Conservation (phyloP, 2,888 invertebrate species). For the Eupithecia subumbrata region DNA sequence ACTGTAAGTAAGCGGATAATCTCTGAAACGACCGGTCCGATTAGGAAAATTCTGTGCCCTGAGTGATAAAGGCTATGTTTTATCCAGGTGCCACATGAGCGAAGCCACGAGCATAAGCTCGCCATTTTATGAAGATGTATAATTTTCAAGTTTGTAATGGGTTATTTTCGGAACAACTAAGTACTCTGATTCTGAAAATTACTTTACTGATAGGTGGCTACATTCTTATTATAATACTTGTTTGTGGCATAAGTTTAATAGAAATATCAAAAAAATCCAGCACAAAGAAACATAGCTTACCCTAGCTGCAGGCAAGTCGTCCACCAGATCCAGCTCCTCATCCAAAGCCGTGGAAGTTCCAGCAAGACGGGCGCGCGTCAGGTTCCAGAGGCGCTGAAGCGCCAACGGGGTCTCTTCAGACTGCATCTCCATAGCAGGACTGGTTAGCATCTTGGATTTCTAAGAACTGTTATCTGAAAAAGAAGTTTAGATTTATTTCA, state of each 20-base stretch:
- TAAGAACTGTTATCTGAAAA: constrained; percentile 42
- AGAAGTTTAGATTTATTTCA: constrained; percentile 8
- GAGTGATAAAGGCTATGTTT: not conserved
- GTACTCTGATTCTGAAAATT: not conserved
- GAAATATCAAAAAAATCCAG: not conserved
- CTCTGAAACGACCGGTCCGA: not conserved
- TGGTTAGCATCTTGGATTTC: constrained; percentile 71
- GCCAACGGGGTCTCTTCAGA: constrained; percentile 79
- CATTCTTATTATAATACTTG: not conserved
- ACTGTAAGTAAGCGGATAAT: not conserved
- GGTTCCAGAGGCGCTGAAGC: constrained; percentile 79
- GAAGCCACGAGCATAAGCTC: not conserved
- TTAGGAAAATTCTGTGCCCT: not conserved
- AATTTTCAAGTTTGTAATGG: not conserved
- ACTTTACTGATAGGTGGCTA: not conserved
- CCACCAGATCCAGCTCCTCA: constrained; percentile 72
- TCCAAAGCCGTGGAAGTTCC: constrained; percentile 75
- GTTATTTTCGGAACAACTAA: not conserved
- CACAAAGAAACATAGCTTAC: constrained; percentile 50
- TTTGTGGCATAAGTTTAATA: not conserved
- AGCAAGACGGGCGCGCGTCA: constrained; percentile 78
- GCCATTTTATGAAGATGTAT: not conserved
- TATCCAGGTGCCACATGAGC: not conserved
- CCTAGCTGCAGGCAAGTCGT: constrained; percentile 74
- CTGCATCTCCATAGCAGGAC: constrained; percentile 83